These are phyloP conservation scores for Ceyx margarethae DNA, from an alignment of 2,113 vertebrate genomes.

Conservation along the genomic window DNA sequence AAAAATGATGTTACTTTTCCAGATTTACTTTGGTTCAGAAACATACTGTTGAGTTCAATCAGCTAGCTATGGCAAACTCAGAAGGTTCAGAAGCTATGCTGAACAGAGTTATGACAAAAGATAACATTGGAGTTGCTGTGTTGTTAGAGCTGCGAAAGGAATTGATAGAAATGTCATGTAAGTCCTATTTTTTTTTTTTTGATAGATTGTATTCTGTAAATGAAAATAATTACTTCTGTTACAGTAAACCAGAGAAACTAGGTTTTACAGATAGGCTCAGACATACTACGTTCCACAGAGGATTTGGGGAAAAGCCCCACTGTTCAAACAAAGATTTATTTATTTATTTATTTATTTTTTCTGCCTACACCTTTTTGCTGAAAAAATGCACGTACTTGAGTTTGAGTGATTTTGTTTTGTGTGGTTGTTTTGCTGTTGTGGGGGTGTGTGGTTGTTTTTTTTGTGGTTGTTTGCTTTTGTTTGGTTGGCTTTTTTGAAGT, in stretches of 20 bases:
- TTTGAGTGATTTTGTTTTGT: not conserved
- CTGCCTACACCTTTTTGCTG: not conserved
- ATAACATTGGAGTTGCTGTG: constrained; percentile 95
- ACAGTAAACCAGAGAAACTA: not conserved
- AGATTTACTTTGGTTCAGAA: constrained; percentile 97
- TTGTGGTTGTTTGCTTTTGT: too few relatives aligned
- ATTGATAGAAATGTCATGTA: constrained; percentile 91
- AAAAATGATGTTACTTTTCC: constrained; percentile 50
- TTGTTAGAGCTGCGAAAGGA: constrained; percentile 93
- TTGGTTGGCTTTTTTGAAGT: not conserved
- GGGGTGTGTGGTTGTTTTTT: too few relatives aligned
- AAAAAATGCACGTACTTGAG: not conserved
- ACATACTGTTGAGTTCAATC: constrained; percentile 98
- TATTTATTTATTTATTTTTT: too few relatives aligned
- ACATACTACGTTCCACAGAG: not conserved
- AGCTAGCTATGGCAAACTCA: constrained; percentile 97
- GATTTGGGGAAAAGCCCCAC: not conserved
- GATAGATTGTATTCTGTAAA: not conserved
- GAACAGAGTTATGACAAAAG: constrained; percentile 99
- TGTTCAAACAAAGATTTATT: not conserved
- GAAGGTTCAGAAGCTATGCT: constrained; percentile 98
- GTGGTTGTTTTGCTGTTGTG: too few relatives aligned
- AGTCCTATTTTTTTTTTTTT: constrained; percentile 62
- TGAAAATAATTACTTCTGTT: not conserved
- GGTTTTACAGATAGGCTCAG: not conserved